Evolutionary conservation across 2,797 vertebrate genomes (phyloP).

Genomic region (Alosa sapidissima): DNA sequence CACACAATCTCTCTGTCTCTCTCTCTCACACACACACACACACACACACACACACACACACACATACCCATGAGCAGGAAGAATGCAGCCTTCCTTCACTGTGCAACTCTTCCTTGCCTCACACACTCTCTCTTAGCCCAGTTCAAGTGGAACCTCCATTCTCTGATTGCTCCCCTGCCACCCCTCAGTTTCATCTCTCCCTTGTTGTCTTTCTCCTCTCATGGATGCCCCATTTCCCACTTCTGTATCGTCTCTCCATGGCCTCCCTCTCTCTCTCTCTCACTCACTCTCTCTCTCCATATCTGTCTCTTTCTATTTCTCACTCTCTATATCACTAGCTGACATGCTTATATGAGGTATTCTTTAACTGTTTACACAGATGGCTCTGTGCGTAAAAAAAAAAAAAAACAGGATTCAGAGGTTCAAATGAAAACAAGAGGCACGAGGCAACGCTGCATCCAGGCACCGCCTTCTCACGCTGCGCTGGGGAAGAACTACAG

Average conservation of each 20-base stretch:
- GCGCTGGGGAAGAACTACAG: slow-evolving; percentile 36
- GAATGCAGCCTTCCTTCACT: neutral
- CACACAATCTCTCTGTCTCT: slow-evolving; percentile 21
- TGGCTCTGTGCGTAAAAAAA: slow-evolving; percentile 57
- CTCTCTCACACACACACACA: slow-evolving; percentile 18
- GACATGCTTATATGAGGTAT: slow-evolving; percentile 58
- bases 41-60: neutral
- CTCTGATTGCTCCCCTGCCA: neutral
- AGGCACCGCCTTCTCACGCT: neutral
- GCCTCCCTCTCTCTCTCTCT: neutral
- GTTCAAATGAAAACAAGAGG: slow-evolving; percentile 56
- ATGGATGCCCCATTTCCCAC: neutral
- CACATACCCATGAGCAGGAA: neutral
- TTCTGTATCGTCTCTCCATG: neutral
- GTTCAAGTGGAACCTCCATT: neutral
- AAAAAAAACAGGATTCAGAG: slow-evolving; percentile 18
- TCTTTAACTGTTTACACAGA: slow-evolving; percentile 73
- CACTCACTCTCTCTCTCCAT: neutral
- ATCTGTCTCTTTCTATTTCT: neutral
- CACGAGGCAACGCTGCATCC: slow-evolving; percentile 58
- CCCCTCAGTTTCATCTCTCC: neutral
- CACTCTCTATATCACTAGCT: slow-evolving; percentile 16
- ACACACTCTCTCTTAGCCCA: neutral
- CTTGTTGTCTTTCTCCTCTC: neutral
- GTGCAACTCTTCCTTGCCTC: neutral